Evolutionary conservation across 2,797 vertebrate genomes (phyloP).

Genomic region (Urocyon cinereoargenteus): DNA sequence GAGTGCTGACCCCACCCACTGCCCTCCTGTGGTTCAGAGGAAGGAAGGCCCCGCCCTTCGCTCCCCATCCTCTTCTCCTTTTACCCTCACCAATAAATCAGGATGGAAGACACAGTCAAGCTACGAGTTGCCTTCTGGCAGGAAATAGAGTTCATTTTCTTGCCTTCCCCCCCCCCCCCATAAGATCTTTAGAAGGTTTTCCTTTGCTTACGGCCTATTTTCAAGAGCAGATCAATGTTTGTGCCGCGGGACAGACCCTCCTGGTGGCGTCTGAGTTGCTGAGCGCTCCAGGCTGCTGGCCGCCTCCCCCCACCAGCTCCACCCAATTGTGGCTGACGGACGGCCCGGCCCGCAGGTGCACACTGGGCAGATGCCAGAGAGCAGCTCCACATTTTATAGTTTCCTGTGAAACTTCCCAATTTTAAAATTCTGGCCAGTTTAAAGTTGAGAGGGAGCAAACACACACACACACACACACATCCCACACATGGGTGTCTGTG

Average conservation of each 20-base stretch:
- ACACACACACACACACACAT: not conserved
- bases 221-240: not conserved
- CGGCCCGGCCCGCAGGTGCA: not conserved
- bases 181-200: not conserved
- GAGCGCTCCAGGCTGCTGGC: rapidly evolving
- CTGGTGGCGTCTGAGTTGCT: not conserved
- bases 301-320: not conserved
- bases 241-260: not conserved
- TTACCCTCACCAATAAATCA: not conserved
- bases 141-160: not conserved
- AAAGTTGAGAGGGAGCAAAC: not conserved
- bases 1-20: not conserved
- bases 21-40: too few species aligned
- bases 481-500: rapidly evolving
- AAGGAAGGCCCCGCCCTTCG: not conserved
- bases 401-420: not conserved
- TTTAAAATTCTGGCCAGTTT: not conserved
- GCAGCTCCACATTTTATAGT: not conserved
- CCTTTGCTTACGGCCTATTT: not conserved
- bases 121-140: not conserved
- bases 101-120: constrained; percentile 46
- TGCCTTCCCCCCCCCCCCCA: not conserved
- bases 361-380: not conserved
- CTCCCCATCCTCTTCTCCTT: not conserved
- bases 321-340: rapidly evolving